Percentiles rank a stretch among this genome's conserved stretches.
Evolutionary conservation across 2,113 vertebrate species (phyloP).

Genomic region (Salvator merianae): DNA sequence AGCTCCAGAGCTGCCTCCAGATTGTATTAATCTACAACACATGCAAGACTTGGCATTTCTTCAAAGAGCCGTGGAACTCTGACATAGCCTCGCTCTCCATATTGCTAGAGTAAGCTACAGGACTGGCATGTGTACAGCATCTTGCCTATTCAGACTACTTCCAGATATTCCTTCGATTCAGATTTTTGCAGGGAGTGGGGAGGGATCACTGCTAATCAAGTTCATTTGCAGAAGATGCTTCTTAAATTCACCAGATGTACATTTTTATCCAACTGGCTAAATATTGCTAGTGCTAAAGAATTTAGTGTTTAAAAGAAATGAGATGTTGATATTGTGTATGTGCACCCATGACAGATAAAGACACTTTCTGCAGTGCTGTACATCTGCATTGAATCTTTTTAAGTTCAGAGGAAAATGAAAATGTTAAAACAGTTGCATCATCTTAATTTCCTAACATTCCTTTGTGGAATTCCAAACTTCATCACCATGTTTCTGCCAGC

Average conservation of each 20-base stretch:
- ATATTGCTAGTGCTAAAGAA: constrained; percentile 3
- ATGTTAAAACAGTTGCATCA: neutral
- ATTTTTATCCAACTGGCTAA: neutral
- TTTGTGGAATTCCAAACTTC: neutral
- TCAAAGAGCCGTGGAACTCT: constrained; percentile 60
- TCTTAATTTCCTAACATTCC: constrained; percentile 1
- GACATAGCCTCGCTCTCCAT: constrained; percentile 49
- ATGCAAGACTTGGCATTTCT: constrained; percentile 60
- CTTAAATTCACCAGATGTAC: neutral
- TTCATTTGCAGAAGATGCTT: constrained; percentile 3
- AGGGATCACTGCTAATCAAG: constrained; percentile 1
- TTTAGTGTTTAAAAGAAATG: neutral
- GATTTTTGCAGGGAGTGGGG: constrained; percentile 46
- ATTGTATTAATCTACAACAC: constrained; percentile 65
- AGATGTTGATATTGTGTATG: neutral
- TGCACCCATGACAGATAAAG: neutral
- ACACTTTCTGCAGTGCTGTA: neutral
- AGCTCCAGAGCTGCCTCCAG: constrained; percentile 54
- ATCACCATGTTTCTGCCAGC: neutral
- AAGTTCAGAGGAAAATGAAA: constrained; percentile 2
- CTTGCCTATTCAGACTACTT: constrained; percentile 36
- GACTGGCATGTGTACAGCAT: constrained; percentile 27
- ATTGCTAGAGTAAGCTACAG: constrained; percentile 55
- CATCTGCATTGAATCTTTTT: constrained; percentile 5
- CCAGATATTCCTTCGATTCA: constrained; percentile 57